These are phyloP conservation scores for Aphaenogaster rudis DNA, from an alignment of 1,140 invertebrate genomes.

Conservation along the genomic window DNA sequence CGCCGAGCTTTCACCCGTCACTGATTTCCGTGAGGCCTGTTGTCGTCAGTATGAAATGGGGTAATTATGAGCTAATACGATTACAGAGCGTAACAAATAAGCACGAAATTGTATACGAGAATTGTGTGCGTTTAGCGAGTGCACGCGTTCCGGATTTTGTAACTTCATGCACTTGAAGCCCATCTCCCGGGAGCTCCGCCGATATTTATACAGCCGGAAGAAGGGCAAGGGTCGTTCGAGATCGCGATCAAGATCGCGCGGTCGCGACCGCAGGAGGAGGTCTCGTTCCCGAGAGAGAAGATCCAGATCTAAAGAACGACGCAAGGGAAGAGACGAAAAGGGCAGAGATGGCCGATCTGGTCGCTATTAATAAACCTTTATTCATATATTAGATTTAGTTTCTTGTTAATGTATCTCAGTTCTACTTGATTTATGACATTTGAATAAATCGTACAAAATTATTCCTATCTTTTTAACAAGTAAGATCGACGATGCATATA, in stretches of 20 bases:
- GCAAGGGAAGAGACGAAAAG: constrained; percentile 81
- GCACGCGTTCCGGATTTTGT: constrained; percentile 98
- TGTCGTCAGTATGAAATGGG: constrained; percentile 99
- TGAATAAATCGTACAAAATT: background rate
- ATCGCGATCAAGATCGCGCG: constrained; percentile 82
- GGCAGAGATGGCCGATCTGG: constrained; percentile 86
- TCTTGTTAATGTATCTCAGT: background rate
- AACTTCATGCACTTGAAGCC: constrained; percentile 99
- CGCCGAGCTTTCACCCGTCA: constrained; percentile 99
- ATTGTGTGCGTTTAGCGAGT: constrained; percentile 89
- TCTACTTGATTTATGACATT: background rate
- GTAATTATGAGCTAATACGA: constrained; percentile 81
- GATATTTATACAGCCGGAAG: constrained; percentile 87
- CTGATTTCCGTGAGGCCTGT: constrained; percentile 99
- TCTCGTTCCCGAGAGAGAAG: constrained; percentile 85
- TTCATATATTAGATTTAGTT: background rate
- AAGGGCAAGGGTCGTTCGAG: constrained; percentile 85
- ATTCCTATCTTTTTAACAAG: background rate
- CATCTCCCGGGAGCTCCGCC: constrained; percentile 96
- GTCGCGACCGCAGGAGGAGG: constrained; percentile 82
- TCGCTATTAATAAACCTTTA: constrained; percentile 81
- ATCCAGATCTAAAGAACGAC: constrained; percentile 83
- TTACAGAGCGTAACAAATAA: background rate
- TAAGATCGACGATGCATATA: background rate
- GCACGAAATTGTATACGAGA: background rate